phyloP scores from a whole-genome alignment of 2,113 vertebrate genomes.

The Mesitornis unicolor region DNA sequence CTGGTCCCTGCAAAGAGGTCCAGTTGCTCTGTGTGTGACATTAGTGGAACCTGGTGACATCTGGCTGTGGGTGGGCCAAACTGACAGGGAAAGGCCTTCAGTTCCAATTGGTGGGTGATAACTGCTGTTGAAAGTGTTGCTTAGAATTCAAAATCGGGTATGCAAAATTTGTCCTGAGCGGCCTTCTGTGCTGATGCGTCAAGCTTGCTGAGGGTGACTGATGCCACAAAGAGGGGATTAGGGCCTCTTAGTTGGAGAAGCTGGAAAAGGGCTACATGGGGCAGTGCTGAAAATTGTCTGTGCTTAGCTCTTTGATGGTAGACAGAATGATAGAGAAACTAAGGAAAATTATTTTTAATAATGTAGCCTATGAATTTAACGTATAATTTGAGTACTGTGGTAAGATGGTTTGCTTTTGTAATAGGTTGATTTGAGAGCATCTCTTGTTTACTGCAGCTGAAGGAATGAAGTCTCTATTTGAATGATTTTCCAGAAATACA shows the following conservation, averaged over 20 bases:
- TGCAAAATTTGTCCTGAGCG: neutral
- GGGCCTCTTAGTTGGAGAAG: neutral
- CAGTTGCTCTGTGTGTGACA: neutral
- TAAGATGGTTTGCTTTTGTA: constrained; percentile 25
- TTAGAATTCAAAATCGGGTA: neutral
- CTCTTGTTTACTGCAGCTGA: constrained; percentile 4
- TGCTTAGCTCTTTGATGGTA: neutral
- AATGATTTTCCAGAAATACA: neutral
- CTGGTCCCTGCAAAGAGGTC: neutral
- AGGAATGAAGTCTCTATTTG: neutral
- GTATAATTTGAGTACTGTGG: neutral
- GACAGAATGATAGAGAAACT: neutral
- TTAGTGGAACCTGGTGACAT: neutral
- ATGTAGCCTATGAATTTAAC: neutral
- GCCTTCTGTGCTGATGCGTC: neutral
- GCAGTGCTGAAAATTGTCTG: neutral
- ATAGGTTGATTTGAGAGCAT: neutral
- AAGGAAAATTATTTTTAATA: neutral
- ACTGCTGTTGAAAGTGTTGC: neutral
- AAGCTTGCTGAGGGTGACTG: neutral
- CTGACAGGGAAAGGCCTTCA: neutral
- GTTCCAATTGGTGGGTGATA: neutral
- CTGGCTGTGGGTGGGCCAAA: neutral
- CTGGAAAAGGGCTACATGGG: neutral
- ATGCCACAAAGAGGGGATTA: constrained; percentile 22